Base-by-base conservation (phyloP, 2,113 vertebrate genomes). In the Ellobius talpinus region DNA sequence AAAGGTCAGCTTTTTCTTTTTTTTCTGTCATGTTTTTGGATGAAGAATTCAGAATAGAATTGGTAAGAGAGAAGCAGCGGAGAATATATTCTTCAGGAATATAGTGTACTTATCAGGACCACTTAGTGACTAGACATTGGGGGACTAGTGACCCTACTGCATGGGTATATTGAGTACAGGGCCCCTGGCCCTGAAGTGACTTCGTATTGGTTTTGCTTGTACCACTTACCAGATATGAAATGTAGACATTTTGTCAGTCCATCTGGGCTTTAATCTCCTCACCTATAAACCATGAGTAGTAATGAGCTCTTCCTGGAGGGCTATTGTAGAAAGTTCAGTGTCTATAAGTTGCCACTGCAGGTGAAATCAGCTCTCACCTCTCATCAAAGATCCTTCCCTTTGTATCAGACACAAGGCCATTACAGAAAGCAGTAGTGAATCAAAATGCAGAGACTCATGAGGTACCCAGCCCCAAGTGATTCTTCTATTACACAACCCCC, bases 71-170 rank as follows among this genome's bases (percentile, higher is more conserved):
- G 24, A 95, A 78, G 1, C 10, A 77, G 45, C 47, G 42, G 73
- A 84, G 82, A n/a, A n/a, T 4, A 73, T 93, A 33, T 86, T 94
- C 72, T 96, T 93, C 73, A 86, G 47, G 29, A 72, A 82, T 47
- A 24, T 12, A 86, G 45, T 5, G 65, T 77, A 65, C 14, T 42
- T 1, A 0, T 74, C 61, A 74, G 11, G 13, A 77, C 61, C 55
- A 10, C 3, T 92, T 85, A 73, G 36, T 72, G 74, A 21, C 39
- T 33, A 87, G 52, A 91, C 7, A 91, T 23, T 29, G 5, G 95
- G 45, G 42, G 45, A 29, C 65, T 11, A 55, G 10, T 31, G 21
- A 29, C 39, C 26, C 3, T 23, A 26, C 5, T 5, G 1, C 12
- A 4, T 7, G 14, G 29, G 85, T 74, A 36, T 39, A 73, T 1